Base-by-base conservation (phyloP, 2,113 vertebrate species). In the Platycercus adscitus region DNA sequence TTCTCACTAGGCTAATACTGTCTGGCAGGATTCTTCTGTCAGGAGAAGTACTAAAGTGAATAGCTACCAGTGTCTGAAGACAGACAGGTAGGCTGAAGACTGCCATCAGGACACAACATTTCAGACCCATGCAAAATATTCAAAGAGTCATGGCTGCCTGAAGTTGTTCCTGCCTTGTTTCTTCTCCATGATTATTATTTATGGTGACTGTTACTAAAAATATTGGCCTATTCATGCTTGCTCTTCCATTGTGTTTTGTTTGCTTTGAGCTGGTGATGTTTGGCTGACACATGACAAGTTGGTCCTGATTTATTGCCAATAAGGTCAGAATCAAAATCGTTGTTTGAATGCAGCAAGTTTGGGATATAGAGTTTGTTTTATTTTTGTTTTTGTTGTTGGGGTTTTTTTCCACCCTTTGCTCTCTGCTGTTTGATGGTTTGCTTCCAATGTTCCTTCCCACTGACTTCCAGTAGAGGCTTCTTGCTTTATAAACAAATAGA, bases 401-500 rank as follows among this genome's bases (percentile, higher is more conserved):
- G 6, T 9, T 33, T 56, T n/a, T 19, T 5, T 9, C 9, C 13
- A 8, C 41, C 44, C 46, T 94, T 92, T 83, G 26, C 55, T 88
- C 33, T 88, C 44, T 86, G 50, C 18, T 89, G 11, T 89, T 91
- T 71, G 56, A 47, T 83, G 47, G n/a, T 86, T 93, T 91, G 23
- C 69, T 81, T 94, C 64, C 52, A 55, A 20, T 49, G 26, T 68
- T 91, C 68, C 26, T 89, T 91, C 63, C 33, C 3, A 8, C 50
- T 92, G 79, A 86, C 53, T 95, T 96, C 76, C 88, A 95, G 28
- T 44, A 88, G 66, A 86, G 39, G 28, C 71, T 95, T 95, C 72
- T 94, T 65, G 21, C 82, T 76, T 82, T 93, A 91, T 86, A 94
- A 96, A 94, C 82, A 89, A 79, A 63, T 80, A 66, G 58, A 94